Evolutionary conservation across 2,888 invertebrate genomes (phyloP), one percentile per base, ranked within the genome.

Genomic region (Noctua comes): DNA sequence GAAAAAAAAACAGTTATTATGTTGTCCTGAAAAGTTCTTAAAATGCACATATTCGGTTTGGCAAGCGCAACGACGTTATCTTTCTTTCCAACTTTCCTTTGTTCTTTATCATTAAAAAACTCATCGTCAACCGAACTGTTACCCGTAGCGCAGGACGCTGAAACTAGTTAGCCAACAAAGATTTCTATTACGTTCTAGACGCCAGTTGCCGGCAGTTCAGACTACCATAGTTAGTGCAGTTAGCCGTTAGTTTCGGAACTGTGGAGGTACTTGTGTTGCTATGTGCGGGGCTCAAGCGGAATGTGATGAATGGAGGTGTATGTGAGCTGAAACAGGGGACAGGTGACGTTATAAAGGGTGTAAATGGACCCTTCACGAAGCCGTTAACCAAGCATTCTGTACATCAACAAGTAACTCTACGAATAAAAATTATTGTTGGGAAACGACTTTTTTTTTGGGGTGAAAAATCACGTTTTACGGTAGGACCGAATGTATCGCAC

Each of bases 131-230:
- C 31, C 2, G 31, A 3, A 31, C 21, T 51, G 31, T 43, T 21
- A 31, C 24, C 27, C 6, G 0, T 46, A 11, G 43, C 43, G 27
- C 10, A 6, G 69, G 24, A 18, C 13, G 43, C 31, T 51, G 7
- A 16, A 46, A 46, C 36, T 43, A 46, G 54, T 77, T 82, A 16
- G 7, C 48, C n/a, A 69, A 72, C 68, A 77, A 82, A 68, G 83
- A 83, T 72, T 83, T 83, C 43, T 77, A 83, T 81, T 65, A 77
- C 27, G 36, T 36, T n/a, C 16, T 48, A 48, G 31, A 68, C 68
- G 40, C 24, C 48, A 77, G 64, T 83, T 54, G 46, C 16, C 27
- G 36, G 59, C 27, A 77, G 83, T 72, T 64, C 57, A 59, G 51
- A 7, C 24, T 83, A 72, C 77, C 27, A 5, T 77, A 43, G 81